A percentile compares a stretch with the other conserved stretches of the same genome.
These are phyloP conservation scores for Pteropus rufus DNA, from an alignment of 2,797 vertebrate species.

Conservation along the genomic window DNA sequence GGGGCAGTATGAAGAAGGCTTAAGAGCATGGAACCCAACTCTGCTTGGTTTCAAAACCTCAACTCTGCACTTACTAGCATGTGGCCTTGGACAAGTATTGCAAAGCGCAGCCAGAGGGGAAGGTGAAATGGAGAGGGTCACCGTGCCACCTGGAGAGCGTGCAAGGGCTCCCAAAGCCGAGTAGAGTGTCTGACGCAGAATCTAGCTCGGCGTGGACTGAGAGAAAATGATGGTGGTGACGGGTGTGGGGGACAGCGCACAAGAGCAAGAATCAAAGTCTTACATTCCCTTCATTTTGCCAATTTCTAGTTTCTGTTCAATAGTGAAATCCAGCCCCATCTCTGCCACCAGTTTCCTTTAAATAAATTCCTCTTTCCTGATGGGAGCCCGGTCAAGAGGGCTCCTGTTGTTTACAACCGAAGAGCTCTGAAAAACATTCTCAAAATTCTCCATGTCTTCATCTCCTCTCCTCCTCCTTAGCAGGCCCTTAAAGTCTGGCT, in stretches of 20 bases:
- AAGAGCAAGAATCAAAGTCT: too few species aligned
- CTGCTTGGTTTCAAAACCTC: neutral
- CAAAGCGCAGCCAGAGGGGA: neutral
- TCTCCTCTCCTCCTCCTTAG: neutral
- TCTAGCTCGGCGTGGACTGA: neutral
- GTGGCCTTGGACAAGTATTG: too few species aligned
- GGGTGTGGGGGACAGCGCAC: rapidly evolving
- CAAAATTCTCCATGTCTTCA: neutral
- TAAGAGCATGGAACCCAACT: neutral
- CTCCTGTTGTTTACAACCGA: neutral
- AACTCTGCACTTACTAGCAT: rapidly evolving
- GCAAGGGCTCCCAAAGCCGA: rapidly evolving
- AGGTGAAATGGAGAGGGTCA: neutral
- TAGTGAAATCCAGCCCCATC: neutral
- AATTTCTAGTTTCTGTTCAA: neutral
- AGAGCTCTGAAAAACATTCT: neutral
- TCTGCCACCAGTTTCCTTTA: neutral
- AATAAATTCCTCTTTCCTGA: neutral
- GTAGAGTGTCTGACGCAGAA: neutral
- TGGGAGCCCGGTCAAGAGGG: neutral
- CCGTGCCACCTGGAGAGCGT: rapidly evolving
- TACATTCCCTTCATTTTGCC: neutral
- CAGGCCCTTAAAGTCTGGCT: neutral
- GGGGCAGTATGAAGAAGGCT: rapidly evolving
- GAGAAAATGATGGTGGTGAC: neutral